These are phyloP conservation scores for Drosophila robusta DNA, from an alignment of 2,888 invertebrate genomes.

Conservation along the genomic window DNA sequence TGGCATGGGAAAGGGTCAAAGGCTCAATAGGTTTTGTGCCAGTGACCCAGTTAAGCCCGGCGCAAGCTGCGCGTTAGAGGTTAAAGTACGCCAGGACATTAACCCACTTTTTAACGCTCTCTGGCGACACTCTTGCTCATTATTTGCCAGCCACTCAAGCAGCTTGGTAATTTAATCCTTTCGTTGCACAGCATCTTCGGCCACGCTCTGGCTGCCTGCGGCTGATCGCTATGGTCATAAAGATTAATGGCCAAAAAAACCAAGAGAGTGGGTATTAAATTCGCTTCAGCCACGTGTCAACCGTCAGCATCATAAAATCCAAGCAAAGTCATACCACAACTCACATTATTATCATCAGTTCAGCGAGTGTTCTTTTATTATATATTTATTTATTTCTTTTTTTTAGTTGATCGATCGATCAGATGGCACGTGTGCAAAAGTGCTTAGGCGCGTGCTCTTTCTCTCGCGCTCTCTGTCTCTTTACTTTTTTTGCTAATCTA, in stretches of 20 bases:
- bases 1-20: slow-evolving; percentile 43
- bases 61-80: slow-evolving; percentile 48
- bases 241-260: slow-evolving; percentile 41
- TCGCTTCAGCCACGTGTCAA: slow-evolving; percentile 65
- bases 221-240: slow-evolving; percentile 51
- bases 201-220: slow-evolving; percentile 1
- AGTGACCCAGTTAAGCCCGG: slow-evolving; percentile 67
- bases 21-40: slow-evolving; percentile 59
- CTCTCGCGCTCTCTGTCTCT: slow-evolving; percentile 1
- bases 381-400: not conserved
- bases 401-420: slow-evolving; percentile 34
- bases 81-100: slow-evolving; percentile 77
- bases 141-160: slow-evolving; percentile 37
- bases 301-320: slow-evolving; percentile 38
- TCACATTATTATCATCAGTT: slow-evolving; percentile 44
- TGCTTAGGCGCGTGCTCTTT: slow-evolving; percentile 4
- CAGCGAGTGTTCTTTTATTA: slow-evolving; percentile 17
- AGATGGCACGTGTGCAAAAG: slow-evolving; percentile 35
- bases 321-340: slow-evolving; percentile 23
- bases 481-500: slow-evolving; percentile 2
- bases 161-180: slow-evolving; percentile 67
- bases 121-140: slow-evolving; percentile 30
- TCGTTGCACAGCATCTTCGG: slow-evolving; percentile 60
- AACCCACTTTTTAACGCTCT: slow-evolving; percentile 57
- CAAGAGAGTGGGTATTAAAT: slow-evolving; percentile 58